phyloP scores from a whole-genome alignment of 2,113 vertebrate species.

The Phodopus roborovskii region DNA sequence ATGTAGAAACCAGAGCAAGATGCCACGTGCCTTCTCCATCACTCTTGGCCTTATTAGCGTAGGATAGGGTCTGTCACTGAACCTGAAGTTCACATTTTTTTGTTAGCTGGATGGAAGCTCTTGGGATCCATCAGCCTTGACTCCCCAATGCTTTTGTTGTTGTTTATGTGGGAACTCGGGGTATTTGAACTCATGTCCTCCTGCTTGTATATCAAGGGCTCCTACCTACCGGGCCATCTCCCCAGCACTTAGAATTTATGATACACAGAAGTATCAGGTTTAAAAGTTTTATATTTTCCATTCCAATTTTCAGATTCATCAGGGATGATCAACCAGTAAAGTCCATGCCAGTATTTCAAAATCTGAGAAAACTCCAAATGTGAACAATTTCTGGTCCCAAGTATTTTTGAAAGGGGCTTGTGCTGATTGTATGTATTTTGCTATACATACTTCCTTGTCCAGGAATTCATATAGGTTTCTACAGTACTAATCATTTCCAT shows the following conservation, averaged over 20 bases:
- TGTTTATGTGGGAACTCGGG: background rate
- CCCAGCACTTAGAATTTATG: background rate
- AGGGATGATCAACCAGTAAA: background rate
- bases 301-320: background rate
- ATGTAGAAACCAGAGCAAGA: background rate
- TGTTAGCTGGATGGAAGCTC: background rate
- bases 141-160: background rate
- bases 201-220: background rate
- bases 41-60: background rate
- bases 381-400: background rate
- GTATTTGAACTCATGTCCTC: background rate
- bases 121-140: background rate
- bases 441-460: conserved; percentile 50
- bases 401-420: background rate
- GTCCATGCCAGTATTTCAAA: background rate
- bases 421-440: background rate
- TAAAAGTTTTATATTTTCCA: background rate
- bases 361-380: background rate
- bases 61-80: no score
- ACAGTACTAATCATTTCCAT: conserved; percentile 12
- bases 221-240: background rate
- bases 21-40: background rate
- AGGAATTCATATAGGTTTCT: conserved; percentile 15
- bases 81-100: no score
- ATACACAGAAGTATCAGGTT: background rate